Percentiles rank a stretch among this genome's conserved stretches.
Conservation (phyloP, 2,888 invertebrate genomes). For the Drosophila ustulata region DNA sequence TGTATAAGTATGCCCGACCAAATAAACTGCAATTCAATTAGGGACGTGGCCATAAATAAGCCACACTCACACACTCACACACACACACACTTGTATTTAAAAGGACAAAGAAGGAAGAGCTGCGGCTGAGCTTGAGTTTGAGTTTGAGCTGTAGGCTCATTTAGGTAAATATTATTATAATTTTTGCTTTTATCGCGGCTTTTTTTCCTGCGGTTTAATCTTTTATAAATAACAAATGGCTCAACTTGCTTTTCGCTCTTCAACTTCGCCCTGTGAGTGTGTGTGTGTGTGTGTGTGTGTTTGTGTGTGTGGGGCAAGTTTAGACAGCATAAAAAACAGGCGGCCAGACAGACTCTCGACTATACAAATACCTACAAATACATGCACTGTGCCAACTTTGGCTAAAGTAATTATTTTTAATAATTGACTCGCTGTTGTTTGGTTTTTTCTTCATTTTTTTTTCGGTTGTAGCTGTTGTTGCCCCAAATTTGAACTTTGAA, state of each 20-base stretch:
- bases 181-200: conserved; percentile 48
- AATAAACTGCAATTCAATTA: conserved; percentile 81
- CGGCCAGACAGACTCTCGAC: conserved; percentile 19
- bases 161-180: conserved; percentile 80
- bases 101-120: background rate
- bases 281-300: conserved; percentile 10
- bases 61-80: conserved; percentile 43
- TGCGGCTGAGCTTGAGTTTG: background rate
- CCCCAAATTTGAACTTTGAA: conserved; percentile 73
- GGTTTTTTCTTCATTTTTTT: conserved; percentile 21
- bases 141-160: conserved; percentile 49
- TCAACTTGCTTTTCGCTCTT: conserved; percentile 53
- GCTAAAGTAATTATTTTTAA: conserved; percentile 80
- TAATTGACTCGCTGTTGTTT: conserved; percentile 75
- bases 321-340: conserved; percentile 14
- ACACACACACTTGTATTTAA: conserved; percentile 14
- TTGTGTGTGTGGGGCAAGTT: conserved; percentile 36
- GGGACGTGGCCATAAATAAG: conserved; percentile 74
- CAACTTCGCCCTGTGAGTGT: conserved; percentile 14
- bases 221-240: conserved; percentile 78
- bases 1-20: conserved; percentile 62
- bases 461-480: conserved; percentile 22
- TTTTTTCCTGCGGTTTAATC: conserved; percentile 57
- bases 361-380: conserved; percentile 53
- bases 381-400: conserved; percentile 63